Conservation (phyloP, 2,113 vertebrate genomes). For the Carollia perspicillata region DNA sequence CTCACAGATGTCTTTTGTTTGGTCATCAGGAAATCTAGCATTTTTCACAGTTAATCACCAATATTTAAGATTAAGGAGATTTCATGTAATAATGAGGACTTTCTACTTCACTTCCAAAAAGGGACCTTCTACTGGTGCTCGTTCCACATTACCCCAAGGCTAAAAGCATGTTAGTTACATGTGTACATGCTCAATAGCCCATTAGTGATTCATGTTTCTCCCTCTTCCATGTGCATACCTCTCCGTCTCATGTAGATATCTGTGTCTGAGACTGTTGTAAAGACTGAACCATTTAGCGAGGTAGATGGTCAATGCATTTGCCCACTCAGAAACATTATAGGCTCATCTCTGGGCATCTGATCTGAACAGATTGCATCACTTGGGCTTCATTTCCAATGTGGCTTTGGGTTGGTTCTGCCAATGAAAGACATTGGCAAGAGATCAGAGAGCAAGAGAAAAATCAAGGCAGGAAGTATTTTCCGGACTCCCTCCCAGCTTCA, state of each 20-base stretch:
- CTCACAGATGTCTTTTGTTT: neutral
- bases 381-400: neutral
- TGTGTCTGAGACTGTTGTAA: neutral
- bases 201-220: neutral
- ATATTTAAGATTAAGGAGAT: neutral
- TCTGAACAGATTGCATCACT: neutral
- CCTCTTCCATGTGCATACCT: neutral
- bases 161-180: neutral
- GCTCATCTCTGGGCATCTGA: neutral
- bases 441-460: neutral
- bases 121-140: neutral
- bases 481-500: neutral
- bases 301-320: neutral
- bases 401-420: neutral
- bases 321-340: neutral
- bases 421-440: neutral
- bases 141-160: neutral
- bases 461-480: neutral
- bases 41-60: neutral
- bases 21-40: neutral
- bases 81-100: neutral
- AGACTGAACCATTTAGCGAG: neutral
- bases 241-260: neutral
- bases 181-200: rapidly evolving
- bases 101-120: neutral